Base-by-base conservation (phyloP, 37 sponge, comb jelly and placozoan species). In the Agelas oroides region DNA sequence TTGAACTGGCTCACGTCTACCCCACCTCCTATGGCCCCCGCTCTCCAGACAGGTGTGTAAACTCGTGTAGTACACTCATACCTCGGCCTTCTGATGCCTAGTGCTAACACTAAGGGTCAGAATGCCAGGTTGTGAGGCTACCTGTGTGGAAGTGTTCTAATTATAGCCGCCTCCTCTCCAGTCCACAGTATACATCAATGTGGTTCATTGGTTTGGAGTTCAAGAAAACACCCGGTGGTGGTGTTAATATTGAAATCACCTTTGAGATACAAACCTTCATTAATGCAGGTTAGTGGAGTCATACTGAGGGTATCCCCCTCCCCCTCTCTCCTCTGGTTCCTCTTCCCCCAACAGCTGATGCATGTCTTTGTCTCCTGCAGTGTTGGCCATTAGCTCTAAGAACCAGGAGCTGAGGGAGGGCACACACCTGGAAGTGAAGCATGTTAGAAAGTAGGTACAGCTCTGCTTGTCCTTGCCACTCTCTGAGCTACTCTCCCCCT, bases 121-220 rank as follows among this genome's bases (percentile, higher is more conserved):
- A n/a, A n/a, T n/a, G n/a, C 27, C 37, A 17, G 12, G 13, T 11
- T 30, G 17, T 35, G 27, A 46, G 8, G 15, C 5, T 31, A 32
- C n/a, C n/a, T n/a, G n/a, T n/a, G n/a, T 8, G 18, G 32, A 19
- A 36, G 19, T 38, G 2, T 28, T 37, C 34, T n/a, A n/a, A n/a
- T n/a, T n/a, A n/a, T n/a, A n/a, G n/a, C n/a, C n/a, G n/a, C n/a
- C n/a, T n/a, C n/a, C n/a, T n/a, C n/a, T n/a, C 46, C 8, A 46
- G 46, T 46, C 46, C 3, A 46, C 46, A 46, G 46, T 8, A 46
- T 8, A 46, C 8, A 8, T 46, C 46, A 46, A 46, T 78, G 56
- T 95, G 96, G 96, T 95, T 95, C 59, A 92, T 95, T 46, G 96
- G 96, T 20, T 79, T 95, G 28, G 88, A 90, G 74, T 92, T 95